Evolutionary conservation across 2,888 invertebrate species (phyloP), one percentile per base, ranked within the genome.

Genomic region (Mesorhabditis belari): DNA sequence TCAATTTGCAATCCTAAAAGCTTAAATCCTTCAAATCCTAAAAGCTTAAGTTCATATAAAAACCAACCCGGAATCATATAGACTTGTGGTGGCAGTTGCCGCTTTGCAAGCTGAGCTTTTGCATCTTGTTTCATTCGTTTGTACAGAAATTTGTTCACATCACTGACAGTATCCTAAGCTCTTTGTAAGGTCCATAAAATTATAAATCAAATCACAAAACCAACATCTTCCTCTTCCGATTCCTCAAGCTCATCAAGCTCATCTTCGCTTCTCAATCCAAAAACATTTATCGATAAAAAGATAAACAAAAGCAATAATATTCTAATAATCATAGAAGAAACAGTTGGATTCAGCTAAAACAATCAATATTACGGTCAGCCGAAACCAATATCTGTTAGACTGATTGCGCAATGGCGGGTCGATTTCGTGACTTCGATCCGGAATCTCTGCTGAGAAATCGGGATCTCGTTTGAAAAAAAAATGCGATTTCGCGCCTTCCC

Each of bases 101-200:
- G 49, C 57, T 69, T 70, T 53, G 68, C 67, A 58, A 26, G 25
- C 5, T 35, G 26, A 12, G 54, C 44, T 25, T 64, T 64, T 23
- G 69, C 66, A 23, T 69, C 70, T 25, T 73, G 69, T 29, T 71
- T 65, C 71, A 73, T 65, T 49, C 73, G 49, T 21, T 66, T 67
- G 27, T 68, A 66, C 9, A 73, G 66, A 57, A 68, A 72, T 21
- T 62, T 61, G 58, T 69, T 70, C 25, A 66, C 61, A 58, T 66
- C 58, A 21, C 9, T 26, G 26, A 29, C 55, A 17, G n/a, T 17
- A n/a, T 12, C n/a, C 44, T 44, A 12, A 12, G n/a, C 21, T 51
- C 51, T 12, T 51, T 9, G 51, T n/a, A 21, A 51, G 17, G n/a
- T 51, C 17, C 51, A 17, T 21, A 17, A 21, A 19, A 19, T 51